Percentiles rank a stretch among this genome's conserved stretches.
These are phyloP conservation scores for Rhegmatorhina hoffmannsi DNA, from an alignment of 2,113 vertebrate genomes.

Conservation along the genomic window DNA sequence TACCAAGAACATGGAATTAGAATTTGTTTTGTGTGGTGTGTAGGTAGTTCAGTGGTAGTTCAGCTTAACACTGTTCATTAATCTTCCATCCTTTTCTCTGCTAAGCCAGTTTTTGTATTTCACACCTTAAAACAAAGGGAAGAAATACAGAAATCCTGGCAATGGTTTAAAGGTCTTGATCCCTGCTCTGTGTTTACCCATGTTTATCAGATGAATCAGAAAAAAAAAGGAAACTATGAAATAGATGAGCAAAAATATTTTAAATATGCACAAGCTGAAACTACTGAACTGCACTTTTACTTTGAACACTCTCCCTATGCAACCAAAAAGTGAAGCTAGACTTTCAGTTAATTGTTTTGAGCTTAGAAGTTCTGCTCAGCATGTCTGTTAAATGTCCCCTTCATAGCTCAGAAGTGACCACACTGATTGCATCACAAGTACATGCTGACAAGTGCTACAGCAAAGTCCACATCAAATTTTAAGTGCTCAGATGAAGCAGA, in stretches of 20 bases:
- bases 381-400: background rate
- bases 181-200: background rate
- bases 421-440: background rate
- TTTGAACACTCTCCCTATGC: background rate
- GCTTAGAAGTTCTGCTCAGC: background rate
- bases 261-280: background rate
- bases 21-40: background rate
- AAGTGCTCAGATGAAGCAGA: background rate
- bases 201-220: background rate
- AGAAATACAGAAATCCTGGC: background rate
- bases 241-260: background rate
- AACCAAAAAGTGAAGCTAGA: background rate
- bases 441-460: background rate
- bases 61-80: background rate
- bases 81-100: background rate
- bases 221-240: background rate
- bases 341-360: background rate
- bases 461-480: background rate
- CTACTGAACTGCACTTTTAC: background rate
- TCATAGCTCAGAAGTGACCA: background rate
- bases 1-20: background rate
- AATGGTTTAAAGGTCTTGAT: background rate
- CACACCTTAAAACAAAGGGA: background rate
- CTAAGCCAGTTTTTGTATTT: background rate
- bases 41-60: background rate